Evolutionary conservation across 2,797 vertebrate species (phyloP).

Genomic region (Odontamblyopus lacepedii): DNA sequence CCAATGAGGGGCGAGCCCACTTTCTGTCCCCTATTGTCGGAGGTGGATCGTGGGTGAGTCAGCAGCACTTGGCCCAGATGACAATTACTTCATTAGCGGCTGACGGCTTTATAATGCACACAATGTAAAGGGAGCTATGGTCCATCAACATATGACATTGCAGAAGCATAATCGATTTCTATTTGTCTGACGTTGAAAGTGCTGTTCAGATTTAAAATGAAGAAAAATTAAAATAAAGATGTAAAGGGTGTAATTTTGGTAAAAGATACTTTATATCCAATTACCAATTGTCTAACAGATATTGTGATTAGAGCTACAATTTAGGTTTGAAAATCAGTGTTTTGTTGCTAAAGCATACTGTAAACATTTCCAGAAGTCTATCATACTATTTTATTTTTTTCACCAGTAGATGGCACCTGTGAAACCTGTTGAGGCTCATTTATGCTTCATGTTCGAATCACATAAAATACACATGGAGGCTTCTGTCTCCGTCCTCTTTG

Average conservation of each 20-base stretch:
- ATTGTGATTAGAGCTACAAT: too few relatives aligned
- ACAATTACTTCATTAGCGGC: slow-evolving; percentile 16
- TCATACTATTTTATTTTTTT: too few relatives aligned
- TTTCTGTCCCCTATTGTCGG: slow-evolving; percentile 54
- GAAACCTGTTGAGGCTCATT: too few relatives aligned
- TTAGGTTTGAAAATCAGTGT: too few relatives aligned
- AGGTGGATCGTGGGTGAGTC: slow-evolving; percentile 60
- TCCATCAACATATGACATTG: neutral
- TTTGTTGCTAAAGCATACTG: too few relatives aligned
- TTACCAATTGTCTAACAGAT: too few relatives aligned
- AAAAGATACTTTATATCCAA: too few relatives aligned
- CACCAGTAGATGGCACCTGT: too few relatives aligned
- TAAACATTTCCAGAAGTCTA: too few relatives aligned
- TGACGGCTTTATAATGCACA: slow-evolving; percentile 3
- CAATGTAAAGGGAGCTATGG: neutral
- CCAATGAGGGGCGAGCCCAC: slow-evolving; percentile 48
- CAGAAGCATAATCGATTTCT: neutral
- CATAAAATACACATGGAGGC: too few relatives aligned
- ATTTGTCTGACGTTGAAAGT: neutral
- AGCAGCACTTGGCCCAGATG: slow-evolving; percentile 45
- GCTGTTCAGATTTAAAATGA: neutral
- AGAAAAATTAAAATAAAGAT: neutral
- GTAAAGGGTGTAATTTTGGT: neutral
- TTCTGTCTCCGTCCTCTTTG: too few relatives aligned
- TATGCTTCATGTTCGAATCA: too few relatives aligned